Percentiles rank a stretch among this genome's conserved stretches.
Conservation (phyloP, 2,113 vertebrate genomes). For the Leptocoma aspasia region DNA sequence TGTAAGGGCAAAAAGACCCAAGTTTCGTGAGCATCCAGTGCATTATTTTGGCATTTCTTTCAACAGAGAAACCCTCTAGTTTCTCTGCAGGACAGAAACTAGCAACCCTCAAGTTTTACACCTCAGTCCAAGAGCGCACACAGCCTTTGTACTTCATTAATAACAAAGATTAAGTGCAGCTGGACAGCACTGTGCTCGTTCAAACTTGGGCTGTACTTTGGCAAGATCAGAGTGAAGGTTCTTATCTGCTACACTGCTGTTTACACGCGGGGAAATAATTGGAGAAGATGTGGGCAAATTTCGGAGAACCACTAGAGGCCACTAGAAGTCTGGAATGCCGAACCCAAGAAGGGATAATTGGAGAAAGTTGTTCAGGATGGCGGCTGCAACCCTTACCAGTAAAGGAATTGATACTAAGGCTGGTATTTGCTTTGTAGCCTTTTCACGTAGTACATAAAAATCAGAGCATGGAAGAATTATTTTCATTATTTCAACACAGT, state of each 20-base stretch:
- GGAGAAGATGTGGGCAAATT: not conserved
- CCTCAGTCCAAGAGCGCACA: accelerated
- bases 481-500: not conserved
- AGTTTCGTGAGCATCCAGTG: not conserved
- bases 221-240: not conserved
- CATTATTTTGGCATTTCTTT: not conserved
- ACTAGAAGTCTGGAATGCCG: not conserved
- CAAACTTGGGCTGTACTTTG: not conserved
- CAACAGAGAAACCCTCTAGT: not conserved
- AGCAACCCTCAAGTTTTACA: not conserved
- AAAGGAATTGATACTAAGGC: not conserved
- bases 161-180: not conserved
- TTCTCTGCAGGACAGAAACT: too few species aligned
- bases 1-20: not conserved
- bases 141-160: not conserved
- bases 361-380: not conserved
- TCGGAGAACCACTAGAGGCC: constrained; percentile 27
- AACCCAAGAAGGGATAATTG: not conserved
- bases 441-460: not conserved
- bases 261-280: not conserved
- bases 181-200: not conserved
- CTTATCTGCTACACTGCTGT: not conserved
- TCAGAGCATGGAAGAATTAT: not conserved
- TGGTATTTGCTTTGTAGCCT: not conserved
- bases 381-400: not conserved